These are phyloP conservation scores for Eufriesea mexicana DNA, from an alignment of 1,140 invertebrate species.

Conservation along the genomic window DNA sequence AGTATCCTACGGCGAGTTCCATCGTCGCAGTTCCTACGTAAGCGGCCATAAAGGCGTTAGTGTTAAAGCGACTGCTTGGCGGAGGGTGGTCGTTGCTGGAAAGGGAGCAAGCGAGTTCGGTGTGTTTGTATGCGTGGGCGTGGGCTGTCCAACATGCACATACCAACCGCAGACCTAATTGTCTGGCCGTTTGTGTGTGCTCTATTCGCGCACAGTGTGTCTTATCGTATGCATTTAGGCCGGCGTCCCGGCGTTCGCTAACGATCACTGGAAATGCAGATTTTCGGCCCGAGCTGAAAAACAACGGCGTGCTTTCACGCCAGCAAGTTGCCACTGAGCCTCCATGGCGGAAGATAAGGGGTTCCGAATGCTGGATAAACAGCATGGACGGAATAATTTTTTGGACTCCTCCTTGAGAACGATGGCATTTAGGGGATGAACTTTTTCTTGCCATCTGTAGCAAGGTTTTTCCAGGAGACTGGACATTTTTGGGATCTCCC, in stretches of 20 bases:
- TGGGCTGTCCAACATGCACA: not conserved
- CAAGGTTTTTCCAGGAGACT: too few species aligned
- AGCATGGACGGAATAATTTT: not conserved
- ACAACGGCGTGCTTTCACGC: conserved; percentile 16
- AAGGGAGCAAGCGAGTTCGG: not conserved
- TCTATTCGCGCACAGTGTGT: conserved; percentile 15
- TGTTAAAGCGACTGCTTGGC: conserved; percentile 13
- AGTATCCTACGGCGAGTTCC: conserved; percentile 3
- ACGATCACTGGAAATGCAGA: conserved; percentile 49
- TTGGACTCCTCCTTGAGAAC: too few species aligned
- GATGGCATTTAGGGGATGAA: not conserved
- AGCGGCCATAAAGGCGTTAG: conserved; percentile 37
- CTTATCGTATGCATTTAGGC: conserved; percentile 52
- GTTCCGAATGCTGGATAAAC: not conserved
- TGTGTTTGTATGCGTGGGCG: not conserved
- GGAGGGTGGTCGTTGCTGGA: not conserved
- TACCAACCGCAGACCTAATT: conserved; percentile 37
- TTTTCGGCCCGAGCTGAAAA: conserved; percentile 24
- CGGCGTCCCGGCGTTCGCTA: conserved; percentile 10
- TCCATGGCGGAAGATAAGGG: not conserved
- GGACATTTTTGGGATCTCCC: too few species aligned
- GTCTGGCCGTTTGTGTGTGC: conserved; percentile 15
- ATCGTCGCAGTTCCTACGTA: conserved; percentile 25
- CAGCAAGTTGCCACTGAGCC: not conserved
- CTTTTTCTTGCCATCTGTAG: too few species aligned